phyloP scores from a whole-genome alignment of 2,797 vertebrate genomes.

The Fringilla coelebs region DNA sequence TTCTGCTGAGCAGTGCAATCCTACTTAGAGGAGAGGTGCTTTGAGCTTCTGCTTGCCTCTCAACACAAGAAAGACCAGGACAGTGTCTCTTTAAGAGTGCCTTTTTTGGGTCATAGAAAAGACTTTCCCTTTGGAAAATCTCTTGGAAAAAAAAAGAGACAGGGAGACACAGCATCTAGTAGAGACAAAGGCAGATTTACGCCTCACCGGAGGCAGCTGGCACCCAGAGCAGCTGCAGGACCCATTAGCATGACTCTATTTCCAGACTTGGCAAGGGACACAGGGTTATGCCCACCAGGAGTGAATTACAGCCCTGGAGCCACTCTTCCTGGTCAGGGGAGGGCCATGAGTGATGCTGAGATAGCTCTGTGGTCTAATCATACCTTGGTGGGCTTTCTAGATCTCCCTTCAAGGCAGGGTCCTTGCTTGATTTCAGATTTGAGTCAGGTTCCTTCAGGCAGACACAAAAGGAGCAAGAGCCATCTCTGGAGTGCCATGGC shows the following conservation, averaged over 20 bases:
- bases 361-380: not conserved
- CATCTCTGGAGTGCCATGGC: not conserved
- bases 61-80: not conserved
- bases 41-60: not conserved
- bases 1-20: constrained; percentile 19
- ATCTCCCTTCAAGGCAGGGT: not conserved
- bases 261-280: not conserved
- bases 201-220: not conserved
- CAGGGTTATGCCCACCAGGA: not conserved
- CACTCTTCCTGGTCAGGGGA: not conserved
- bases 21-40: not conserved
- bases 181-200: not conserved
- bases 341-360: not conserved
- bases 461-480: not conserved
- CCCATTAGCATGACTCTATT: not conserved
- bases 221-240: not conserved
- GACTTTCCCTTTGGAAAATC: not conserved
- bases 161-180: not conserved
- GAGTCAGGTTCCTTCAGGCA: not conserved
- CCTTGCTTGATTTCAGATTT: not conserved
- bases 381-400: not conserved
- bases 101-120: not conserved
- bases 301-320: not conserved
- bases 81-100: not conserved
- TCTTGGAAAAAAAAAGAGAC: too few relatives aligned